A percentile compares a stretch with the other conserved stretches of the same genome.
These are phyloP conservation scores for Selenia dentaria DNA, from an alignment of 2,888 invertebrate species.

Conservation along the genomic window DNA sequence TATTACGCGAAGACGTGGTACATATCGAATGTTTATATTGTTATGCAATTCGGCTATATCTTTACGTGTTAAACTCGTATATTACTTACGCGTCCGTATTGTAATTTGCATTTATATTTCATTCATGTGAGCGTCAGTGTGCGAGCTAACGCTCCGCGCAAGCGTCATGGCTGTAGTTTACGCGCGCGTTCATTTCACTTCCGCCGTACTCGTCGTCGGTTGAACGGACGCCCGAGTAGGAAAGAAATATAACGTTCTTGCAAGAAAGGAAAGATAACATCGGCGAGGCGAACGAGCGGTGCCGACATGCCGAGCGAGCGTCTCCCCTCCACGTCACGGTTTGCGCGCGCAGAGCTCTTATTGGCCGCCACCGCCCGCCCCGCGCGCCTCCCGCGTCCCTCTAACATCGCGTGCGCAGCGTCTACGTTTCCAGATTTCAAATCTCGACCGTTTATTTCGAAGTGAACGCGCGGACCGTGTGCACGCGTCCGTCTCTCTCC, in stretches of 20 bases:
- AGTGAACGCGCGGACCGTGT: slow-evolving; percentile 68
- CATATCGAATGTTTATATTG: no score
- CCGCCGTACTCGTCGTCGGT: slow-evolving; percentile 66
- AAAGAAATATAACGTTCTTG: slow-evolving; percentile 79
- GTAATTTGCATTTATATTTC: slow-evolving; percentile 35
- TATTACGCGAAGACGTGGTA: no score
- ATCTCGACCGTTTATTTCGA: slow-evolving; percentile 85
- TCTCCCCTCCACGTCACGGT: slow-evolving; percentile 65
- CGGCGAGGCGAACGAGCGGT: slow-evolving; percentile 34
- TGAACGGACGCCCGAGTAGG: slow-evolving; percentile 75
- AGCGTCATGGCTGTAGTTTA: slow-evolving; percentile 64
- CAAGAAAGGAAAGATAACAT: slow-evolving; percentile 73
- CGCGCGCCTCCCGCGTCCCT: slow-evolving; percentile 51
- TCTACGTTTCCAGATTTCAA: slow-evolving; percentile 81
- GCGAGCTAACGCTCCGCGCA: slow-evolving; percentile 33
- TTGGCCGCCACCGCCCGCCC: slow-evolving; percentile 54
- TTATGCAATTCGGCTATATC: neutral
- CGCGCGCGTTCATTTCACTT: slow-evolving; percentile 80
- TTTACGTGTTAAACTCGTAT: slow-evolving; percentile 9
- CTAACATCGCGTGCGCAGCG: slow-evolving; percentile 68
- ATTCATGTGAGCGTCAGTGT: slow-evolving; percentile 37
- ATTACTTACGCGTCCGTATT: slow-evolving; percentile 15
- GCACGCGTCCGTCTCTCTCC: slow-evolving; percentile 50
- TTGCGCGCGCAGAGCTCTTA: slow-evolving; percentile 63
- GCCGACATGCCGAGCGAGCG: slow-evolving; percentile 44